Evolutionary conservation across 2,113 vertebrate genomes (phyloP).

Genomic region (Cyanoderma ruficeps): DNA sequence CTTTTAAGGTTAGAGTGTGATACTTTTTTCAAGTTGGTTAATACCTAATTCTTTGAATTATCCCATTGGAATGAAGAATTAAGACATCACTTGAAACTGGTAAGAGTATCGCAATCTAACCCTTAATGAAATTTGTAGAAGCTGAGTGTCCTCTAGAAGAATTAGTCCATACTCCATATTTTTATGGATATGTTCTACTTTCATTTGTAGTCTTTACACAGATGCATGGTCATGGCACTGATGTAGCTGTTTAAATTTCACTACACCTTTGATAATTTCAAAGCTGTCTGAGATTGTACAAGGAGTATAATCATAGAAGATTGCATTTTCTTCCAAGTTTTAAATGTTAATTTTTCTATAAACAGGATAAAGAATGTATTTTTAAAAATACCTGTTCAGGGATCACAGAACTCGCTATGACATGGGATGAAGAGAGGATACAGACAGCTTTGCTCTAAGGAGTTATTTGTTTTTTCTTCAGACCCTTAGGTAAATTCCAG

Average conservation of each 20-base stretch:
- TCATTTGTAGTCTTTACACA: background rate
- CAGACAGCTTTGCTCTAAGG: background rate
- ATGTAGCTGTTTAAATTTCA: background rate
- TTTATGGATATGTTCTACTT: background rate
- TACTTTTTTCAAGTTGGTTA: background rate
- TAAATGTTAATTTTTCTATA: background rate
- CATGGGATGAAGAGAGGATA: background rate
- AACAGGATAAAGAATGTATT: background rate
- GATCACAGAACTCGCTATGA: background rate
- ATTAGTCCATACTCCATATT: background rate
- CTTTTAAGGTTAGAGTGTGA: background rate
- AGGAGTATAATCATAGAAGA: background rate
- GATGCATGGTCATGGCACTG: background rate
- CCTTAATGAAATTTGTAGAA: background rate
- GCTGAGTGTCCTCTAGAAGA: background rate
- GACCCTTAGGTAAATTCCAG: background rate
- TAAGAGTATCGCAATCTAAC: background rate
- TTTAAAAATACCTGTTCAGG: background rate
- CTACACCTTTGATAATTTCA: background rate
- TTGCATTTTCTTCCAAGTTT: background rate
- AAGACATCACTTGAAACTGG: background rate
- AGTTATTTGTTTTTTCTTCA: background rate
- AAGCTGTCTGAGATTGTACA: background rate
- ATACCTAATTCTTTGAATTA: conserved; percentile 20
- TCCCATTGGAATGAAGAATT: conserved; percentile 10